Conservation (phyloP, 2,113 vertebrate genomes). For the Chamaetylas fuelleborni region DNA sequence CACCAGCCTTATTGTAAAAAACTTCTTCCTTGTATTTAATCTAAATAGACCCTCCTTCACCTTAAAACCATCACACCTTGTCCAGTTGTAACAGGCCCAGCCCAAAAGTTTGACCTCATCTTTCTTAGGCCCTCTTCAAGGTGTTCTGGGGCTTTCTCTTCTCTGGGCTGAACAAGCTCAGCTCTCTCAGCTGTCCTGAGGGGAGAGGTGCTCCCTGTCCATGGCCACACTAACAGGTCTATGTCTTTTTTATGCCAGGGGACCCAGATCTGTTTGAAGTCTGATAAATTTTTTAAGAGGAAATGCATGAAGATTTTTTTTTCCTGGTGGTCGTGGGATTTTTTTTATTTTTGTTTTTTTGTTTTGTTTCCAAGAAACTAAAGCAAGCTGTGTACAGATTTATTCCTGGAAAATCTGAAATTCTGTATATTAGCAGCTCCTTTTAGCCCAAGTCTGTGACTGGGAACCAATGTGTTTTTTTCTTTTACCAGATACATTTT, state of each 20-base stretch:
- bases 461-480: background rate
- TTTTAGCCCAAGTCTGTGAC: rapidly evolving
- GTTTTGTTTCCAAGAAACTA: background rate
- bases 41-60: background rate
- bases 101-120: background rate
- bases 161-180: background rate
- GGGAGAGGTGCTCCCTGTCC: background rate
- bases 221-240: background rate
- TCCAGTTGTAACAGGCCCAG: background rate
- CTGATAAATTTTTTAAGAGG: background rate
- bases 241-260: background rate
- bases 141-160: background rate
- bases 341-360: too few species aligned
- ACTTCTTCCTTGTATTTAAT: background rate
- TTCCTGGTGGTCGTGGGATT: too few species aligned
- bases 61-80: background rate
- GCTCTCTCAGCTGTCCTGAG: background rate
- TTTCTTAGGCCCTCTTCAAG: background rate
- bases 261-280: background rate
- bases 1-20: background rate
- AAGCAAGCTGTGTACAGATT: background rate
- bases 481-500: background rate
- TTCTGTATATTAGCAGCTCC: background rate
- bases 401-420: background rate
- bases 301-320: background rate